These are phyloP conservation scores for Euclidia mi DNA, from an alignment of 2,888 invertebrate genomes.

Conservation along the genomic window DNA sequence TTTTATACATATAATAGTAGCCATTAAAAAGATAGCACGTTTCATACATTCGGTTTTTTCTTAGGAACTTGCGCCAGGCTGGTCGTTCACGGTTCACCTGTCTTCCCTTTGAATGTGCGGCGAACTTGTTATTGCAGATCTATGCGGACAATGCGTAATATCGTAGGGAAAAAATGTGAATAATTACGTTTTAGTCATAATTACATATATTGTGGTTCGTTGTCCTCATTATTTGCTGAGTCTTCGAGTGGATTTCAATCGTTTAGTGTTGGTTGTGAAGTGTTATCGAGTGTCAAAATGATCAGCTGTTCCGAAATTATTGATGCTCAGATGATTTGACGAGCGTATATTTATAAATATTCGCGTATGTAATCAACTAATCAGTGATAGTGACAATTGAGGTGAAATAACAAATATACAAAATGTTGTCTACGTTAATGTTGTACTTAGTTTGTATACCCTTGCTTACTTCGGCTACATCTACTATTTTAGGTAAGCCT, in stretches of 20 bases:
- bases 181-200: constrained; percentile 14
- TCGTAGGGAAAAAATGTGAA: constrained; percentile 24
- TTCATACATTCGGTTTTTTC: no score
- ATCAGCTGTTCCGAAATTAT: constrained; percentile 49
- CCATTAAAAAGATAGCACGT: no score
- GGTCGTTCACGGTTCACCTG: no score
- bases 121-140: no score
- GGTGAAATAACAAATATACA: constrained; percentile 6
- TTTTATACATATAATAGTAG: no score
- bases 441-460: constrained; percentile 22
- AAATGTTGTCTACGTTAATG: constrained; percentile 20
- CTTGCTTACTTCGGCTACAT: constrained; percentile 19
- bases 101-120: no score
- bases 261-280: not conserved
- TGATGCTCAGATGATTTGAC: not conserved
- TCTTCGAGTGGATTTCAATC: no score
- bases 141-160: not conserved
- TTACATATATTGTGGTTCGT: constrained; percentile 9
- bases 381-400: constrained; percentile 5
- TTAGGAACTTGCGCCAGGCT: no score
- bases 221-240: not conserved
- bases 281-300: constrained; percentile 30
- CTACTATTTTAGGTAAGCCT: constrained; percentile 44
- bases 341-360: not conserved
- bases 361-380: not conserved